Conservation (phyloP, 2,888 invertebrate species). For the Drosophila kuntzei region DNA sequence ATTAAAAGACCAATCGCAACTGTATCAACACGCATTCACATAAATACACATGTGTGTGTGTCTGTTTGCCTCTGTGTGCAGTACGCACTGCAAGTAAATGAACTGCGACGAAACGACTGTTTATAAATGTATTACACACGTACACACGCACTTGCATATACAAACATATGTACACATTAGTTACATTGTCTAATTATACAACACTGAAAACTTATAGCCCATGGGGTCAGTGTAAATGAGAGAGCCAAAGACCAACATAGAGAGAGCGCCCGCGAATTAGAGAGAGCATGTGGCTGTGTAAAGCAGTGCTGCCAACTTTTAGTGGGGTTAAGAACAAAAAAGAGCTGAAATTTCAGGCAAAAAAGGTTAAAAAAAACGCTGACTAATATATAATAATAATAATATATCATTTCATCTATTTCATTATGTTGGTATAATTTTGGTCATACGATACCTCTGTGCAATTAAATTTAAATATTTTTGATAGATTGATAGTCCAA, state of each 20-base stretch:
- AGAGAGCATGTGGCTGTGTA: not conserved
- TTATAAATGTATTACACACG: constrained; percentile 9
- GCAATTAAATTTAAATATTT: too few relatives aligned
- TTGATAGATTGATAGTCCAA: too few relatives aligned
- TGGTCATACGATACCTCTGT: too few relatives aligned
- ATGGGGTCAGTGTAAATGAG: constrained; percentile 12
- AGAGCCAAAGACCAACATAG: constrained; percentile 10
- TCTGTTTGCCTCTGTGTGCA: not conserved
- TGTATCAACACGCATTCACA: constrained; percentile 42
- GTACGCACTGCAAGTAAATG: constrained; percentile 35
- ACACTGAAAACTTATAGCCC: constrained; percentile 25
- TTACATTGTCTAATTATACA: constrained; percentile 53
- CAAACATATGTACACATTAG: constrained; percentile 15
- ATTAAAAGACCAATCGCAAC: constrained; percentile 42
- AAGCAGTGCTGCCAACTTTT: too few relatives aligned
- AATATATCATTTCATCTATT: too few relatives aligned
- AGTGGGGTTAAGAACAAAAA: too few relatives aligned
- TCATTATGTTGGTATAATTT: too few relatives aligned
- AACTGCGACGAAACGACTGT: constrained; percentile 33
- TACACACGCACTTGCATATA: not conserved
- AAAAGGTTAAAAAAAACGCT: too few relatives aligned
- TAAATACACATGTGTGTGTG: not conserved
- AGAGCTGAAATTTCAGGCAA: too few relatives aligned
- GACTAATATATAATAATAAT: too few relatives aligned
- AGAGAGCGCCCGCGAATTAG: constrained; percentile 7